These are phyloP conservation scores for Struthio camelus DNA, from an alignment of 2,113 vertebrate genomes.

Conservation along the genomic window DNA sequence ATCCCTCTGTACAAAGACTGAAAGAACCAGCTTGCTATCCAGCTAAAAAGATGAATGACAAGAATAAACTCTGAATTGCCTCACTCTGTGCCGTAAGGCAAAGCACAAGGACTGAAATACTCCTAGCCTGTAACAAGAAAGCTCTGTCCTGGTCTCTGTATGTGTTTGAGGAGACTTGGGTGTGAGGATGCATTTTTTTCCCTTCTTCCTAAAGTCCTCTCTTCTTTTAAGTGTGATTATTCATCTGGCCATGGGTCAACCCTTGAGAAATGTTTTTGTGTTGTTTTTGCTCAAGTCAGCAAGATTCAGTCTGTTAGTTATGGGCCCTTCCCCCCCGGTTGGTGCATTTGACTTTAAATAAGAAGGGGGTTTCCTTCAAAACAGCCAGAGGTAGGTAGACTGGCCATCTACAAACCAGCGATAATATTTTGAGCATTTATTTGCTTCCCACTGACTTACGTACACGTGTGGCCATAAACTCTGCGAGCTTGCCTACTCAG, in stretches of 20 bases:
- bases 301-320: background rate
- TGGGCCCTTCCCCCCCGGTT: no score
- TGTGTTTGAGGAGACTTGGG: no score
- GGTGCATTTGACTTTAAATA: background rate
- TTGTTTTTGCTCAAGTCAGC: background rate
- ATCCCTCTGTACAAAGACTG: fast-evolving
- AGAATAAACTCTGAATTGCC: background rate
- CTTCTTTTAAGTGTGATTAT: background rate
- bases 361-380: background rate
- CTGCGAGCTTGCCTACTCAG: no score
- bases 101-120: background rate
- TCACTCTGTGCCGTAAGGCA: no score
- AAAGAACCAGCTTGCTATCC: background rate
- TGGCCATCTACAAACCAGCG: background rate
- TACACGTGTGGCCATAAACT: no score
- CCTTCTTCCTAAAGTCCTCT: no score
- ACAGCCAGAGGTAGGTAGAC: background rate
- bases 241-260: no score
- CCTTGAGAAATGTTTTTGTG: background rate
- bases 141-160: background rate
- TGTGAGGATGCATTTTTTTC: background rate
- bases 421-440: background rate
- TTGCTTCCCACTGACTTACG: no score
- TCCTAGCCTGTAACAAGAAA: background rate
- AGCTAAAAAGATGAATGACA: no score